Evolutionary conservation across 2,888 invertebrate genomes (phyloP).

Genomic region (Anthrax anthrax): DNA sequence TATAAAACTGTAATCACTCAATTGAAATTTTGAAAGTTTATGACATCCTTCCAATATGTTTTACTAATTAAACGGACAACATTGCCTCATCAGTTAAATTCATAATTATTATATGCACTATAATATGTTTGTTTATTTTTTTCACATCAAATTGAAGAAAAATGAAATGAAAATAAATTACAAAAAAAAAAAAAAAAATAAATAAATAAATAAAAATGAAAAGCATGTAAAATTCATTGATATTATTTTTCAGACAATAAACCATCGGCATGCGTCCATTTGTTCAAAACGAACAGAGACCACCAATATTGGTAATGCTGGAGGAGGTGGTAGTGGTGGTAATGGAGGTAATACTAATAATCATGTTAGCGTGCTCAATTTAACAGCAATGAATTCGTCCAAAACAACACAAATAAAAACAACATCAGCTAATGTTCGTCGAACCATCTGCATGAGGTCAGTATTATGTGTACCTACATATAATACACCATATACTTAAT

Average conservation of each 20-base stretch:
- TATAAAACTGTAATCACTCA: neutral
- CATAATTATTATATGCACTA: no score
- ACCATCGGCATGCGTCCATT: conserved; percentile 29
- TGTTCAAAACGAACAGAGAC: conserved; percentile 18
- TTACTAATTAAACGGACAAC: neutral
- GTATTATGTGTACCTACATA: neutral
- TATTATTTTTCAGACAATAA: conserved; percentile 19
- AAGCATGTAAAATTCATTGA: neutral
- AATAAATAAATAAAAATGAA: no score
- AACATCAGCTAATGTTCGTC: conserved; percentile 2
- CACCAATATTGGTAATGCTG: neutral
- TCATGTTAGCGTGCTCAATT: neutral
- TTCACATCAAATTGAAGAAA: no score
- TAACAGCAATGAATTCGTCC: neutral
- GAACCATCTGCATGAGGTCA: conserved; percentile 12
- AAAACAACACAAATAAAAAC: neutral
- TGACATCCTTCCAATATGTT: neutral
- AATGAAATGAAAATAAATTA: no score
- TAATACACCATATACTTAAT: no score
- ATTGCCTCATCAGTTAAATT: no score
- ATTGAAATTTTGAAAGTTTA: neutral
- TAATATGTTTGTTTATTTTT: no score
- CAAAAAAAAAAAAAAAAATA: no score
- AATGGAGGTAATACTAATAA: neutral
- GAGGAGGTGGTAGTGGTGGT: neutral